A percentile compares a stretch with the other conserved stretches of the same genome.
These are phyloP conservation scores for Clarias laeviceps DNA, from an alignment of 2,797 vertebrate genomes.

Conservation along the genomic window DNA sequence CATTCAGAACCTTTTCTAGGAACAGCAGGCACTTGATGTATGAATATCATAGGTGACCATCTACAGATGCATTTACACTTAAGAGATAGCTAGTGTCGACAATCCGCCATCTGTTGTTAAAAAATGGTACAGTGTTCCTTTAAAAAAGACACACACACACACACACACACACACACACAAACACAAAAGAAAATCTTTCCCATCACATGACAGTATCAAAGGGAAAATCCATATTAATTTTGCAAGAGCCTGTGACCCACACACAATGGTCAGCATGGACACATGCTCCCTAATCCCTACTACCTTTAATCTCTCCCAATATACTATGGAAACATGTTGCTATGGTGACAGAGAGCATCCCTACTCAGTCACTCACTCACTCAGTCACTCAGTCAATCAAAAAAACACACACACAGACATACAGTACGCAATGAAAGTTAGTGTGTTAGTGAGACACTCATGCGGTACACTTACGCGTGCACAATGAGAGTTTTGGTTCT, in stretches of 20 bases:
- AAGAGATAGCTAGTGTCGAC: not conserved
- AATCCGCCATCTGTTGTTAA: not conserved
- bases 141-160: not conserved
- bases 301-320: conserved; percentile 15
- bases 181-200: not conserved
- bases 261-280: conserved; percentile 28
- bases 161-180: not conserved
- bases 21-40: not conserved
- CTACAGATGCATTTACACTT: not conserved
- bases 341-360: conserved; percentile 68
- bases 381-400: conserved; percentile 20
- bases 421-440: conserved; percentile 8
- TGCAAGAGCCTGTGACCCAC: conserved; percentile 39
- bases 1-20: not conserved
- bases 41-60: not conserved
- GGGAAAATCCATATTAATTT: conserved; percentile 27
- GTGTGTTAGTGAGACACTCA: conserved; percentile 1
- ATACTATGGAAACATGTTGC: conserved; percentile 66
- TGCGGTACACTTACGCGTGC: conserved; percentile 48
- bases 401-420: conserved; percentile 31
- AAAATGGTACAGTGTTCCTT: not conserved
- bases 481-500: conserved; percentile 61
- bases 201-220: not conserved
- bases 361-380: conserved; percentile 52
- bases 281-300: conserved; percentile 19